Base-by-base conservation (phyloP, 2,797 vertebrate genomes). In the Austrolebias charrua region DNA sequence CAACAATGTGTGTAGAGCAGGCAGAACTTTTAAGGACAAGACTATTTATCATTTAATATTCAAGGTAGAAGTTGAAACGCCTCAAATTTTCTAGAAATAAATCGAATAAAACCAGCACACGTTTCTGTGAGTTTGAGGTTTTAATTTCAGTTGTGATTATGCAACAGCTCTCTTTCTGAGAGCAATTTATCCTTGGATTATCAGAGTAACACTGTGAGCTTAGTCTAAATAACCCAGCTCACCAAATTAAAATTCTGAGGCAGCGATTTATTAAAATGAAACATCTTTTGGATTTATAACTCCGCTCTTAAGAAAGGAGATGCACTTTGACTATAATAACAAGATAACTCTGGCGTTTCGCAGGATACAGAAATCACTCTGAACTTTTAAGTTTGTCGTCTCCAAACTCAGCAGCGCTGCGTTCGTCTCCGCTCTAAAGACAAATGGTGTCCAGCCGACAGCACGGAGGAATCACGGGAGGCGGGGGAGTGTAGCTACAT, bases 111-210 rank as follows among this genome's bases (percentile, higher is more conserved):
- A 62, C 47, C 52, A 71, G 33, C n/a, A 73, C 68, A 71, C 43
- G 3, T 46, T 56, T 71, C 2, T 58, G 90, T 94, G 92, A 95
- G 91, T 93, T 88, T 91, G 92, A 94, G 93, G 92, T 90, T 97
- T 98, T 96, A 96, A 96, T 97, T 95, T 95, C 93, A 92, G 80
- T 92, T 92, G 91, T 87, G 82, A 93, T 92, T 94, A 92, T 93
- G 88, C 94, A 95, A 96, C 86, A 89, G 77, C 76, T 73, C 73
- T 69, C 46, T 79, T 70, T 93, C 85, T 88, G 91, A 75, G 65
- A 73, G 47, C 54, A 66, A 92, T 91, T 91, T 92, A 89, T 91
- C 90, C 91, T 91, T 91, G 74, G 64, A 73, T 82, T 69, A 71
- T 84, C 82, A 66, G 82, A 76, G 73, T 63, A 76, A 66, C 68